Conservation (phyloP, 2,113 vertebrate genomes). For the pig (Sus scrofa) region T2T-Sscrofa CM000819.6:117821501-117822000, state of each 20-base stretch:
- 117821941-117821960: too few relatives aligned
- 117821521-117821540: background rate
- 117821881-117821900: background rate
- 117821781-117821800: background rate
- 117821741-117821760: background rate
- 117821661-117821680: background rate
- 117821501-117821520: background rate
- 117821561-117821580: too few relatives aligned
- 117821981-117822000: too few relatives aligned
- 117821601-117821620: too few relatives aligned
- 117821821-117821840: background rate
- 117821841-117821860: background rate
- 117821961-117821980: too few relatives aligned
- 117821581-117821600: too few relatives aligned
- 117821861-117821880: background rate
- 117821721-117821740: background rate
- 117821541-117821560: too few relatives aligned
- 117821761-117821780: background rate
- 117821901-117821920: background rate
- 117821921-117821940: too few relatives aligned
- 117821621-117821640: too few relatives aligned
- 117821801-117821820: background rate
- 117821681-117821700: background rate
- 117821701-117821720: background rate
- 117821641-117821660: too few relatives aligned